phyloP scores from a whole-genome alignment of 2,113 vertebrate species.

The Passer domesticus region DNA sequence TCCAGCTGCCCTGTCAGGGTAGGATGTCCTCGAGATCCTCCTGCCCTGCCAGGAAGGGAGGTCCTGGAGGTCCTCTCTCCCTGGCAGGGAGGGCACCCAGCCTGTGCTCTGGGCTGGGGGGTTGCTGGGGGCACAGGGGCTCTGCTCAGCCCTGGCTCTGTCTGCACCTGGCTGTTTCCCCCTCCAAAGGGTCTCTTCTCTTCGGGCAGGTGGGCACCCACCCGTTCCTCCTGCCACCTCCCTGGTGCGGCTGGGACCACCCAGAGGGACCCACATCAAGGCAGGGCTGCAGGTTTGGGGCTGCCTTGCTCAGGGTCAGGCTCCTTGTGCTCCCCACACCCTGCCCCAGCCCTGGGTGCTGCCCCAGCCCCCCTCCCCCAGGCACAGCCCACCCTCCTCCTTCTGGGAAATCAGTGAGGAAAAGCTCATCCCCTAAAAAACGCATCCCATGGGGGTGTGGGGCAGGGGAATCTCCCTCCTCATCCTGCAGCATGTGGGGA shows the following conservation, averaged over 20 bases:
- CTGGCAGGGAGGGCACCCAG: neutral
- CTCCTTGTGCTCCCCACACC: accelerated
- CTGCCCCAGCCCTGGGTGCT: neutral
- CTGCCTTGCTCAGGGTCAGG: neutral
- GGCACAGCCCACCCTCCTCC: neutral
- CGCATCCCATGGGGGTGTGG: neutral
- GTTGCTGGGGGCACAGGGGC: accelerated
- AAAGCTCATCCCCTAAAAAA: neutral
- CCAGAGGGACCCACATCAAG: neutral
- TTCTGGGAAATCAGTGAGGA: neutral
- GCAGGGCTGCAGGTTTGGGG: neutral
- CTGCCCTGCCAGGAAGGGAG: neutral
- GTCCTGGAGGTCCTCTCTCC: neutral
- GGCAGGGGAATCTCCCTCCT: accelerated
- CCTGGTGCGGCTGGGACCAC: accelerated
- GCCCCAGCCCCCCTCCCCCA: neutral
- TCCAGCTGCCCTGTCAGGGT: neutral
- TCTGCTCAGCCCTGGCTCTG: neutral
- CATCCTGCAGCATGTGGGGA: accelerated
- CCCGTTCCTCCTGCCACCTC: neutral
- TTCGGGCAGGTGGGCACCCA: neutral
- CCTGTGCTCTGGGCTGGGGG: neutral
- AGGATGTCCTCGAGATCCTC: neutral
- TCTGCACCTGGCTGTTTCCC: accelerated
- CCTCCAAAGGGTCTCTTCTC: neutral